Base-by-base conservation (phyloP, 2,888 invertebrate genomes). In the Torymus auratus region DNA sequence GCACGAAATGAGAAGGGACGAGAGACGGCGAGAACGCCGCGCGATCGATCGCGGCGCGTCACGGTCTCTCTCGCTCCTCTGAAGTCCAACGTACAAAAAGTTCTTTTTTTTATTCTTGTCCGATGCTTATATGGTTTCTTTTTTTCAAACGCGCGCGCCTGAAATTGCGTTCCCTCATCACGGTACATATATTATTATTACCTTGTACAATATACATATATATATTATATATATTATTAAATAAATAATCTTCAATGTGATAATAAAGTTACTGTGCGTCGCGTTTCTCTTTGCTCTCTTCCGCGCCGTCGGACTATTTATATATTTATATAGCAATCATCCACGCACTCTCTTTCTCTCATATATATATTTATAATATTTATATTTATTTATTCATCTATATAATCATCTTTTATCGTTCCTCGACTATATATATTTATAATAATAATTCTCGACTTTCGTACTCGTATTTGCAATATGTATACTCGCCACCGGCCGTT, bases 211-310 rank as follows among this genome's bases (percentile, higher is more conserved):
- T 84, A 81, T 82, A 77, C 82, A 83, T 84, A 83, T 81, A 52
- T 52, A 50, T 71, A 67, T 67, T 62, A 11, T 23, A 20, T 86
- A 85, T 86, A 86, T 88, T 87, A 88, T 89, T 89, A 89, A 90
- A 90, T 90, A 90, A 90, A 90, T 90, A 90, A 90, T 90, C 89
- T 89, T 88, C 86, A 89, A 90, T 89, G 88, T 86, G 85, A 89
- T 90, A 89, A 90, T 90, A 90, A 90, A 89, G 87, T 88, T 83
- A 84, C 86, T 85, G 86, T 86, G 84, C 41, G 41, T 86, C 85
- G 87, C 86, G 82, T 83, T 82, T 55, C 28, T 60, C n/a, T 58
- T 58, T 65, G 56, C 80, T 41, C 41, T 41, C n/a, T 53, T 17
- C 23, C 77, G 70, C 82, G 41, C 41, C 41, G 41, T 41, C 82